Base-by-base conservation (phyloP, 2,888 invertebrate genomes). In the Achlya flavicornis region DNA sequence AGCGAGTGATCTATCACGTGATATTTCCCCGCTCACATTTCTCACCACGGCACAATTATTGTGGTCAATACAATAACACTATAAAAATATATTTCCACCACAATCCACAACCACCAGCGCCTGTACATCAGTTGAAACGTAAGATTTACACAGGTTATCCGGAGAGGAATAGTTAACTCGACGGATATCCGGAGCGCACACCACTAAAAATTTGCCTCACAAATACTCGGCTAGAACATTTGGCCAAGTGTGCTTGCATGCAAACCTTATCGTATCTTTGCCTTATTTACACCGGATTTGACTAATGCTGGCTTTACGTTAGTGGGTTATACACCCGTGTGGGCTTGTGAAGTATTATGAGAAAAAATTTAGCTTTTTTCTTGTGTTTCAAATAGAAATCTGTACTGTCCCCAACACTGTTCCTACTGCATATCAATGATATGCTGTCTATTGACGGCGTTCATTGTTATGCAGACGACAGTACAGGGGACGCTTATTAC, bases 61-160 rank as follows among this genome's bases (percentile, higher is more conserved):
- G n/a, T n/a, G n/a, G n/a, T n/a, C n/a, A n/a, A n/a, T n/a, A n/a
- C n/a, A n/a, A n/a, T n/a, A n/a, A n/a, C n/a, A n/a, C n/a, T n/a
- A n/a, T n/a, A n/a, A n/a, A n/a, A n/a, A n/a, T n/a, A n/a, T n/a
- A n/a, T 26, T 26, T 26, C 26, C 6, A 4, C 19, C 58, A 65
- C 57, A 67, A 65, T 72, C 77, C 70, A 68, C 11, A 1, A 12
- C 64, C 12, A 0, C 78, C 68, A 69, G 61, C 70, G 26, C 46
- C 61, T 74, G 83, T 90, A 84, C 90, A 58, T 70, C 72, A 74
- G 79, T 80, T 84, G 86, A 86, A 91, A 92, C 87, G 90, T 90
- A 90, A 92, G 90, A 92, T 92, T 92, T 91, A 92, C 91, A 82
- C 88, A 83, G 89, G 88, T 86, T 86, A 91, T 91, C 92, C 92